Conservation (phyloP, 1,140 invertebrate genomes). For the Camponotus pennsylvanicus region DNA sequence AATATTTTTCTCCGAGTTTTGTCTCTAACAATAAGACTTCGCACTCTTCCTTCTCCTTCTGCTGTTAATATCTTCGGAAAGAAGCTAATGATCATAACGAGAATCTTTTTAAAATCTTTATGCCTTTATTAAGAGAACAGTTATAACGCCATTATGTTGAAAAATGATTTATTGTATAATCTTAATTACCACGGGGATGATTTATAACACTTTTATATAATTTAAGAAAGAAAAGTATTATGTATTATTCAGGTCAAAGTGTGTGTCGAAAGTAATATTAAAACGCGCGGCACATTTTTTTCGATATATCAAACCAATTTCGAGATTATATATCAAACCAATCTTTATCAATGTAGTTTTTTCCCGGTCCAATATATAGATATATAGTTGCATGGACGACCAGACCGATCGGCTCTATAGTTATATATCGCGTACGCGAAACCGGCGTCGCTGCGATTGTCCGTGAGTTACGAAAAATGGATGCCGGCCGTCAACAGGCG, state of each 20-base stretch:
- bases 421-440: too few relatives aligned
- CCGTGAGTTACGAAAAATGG: constrained; percentile 34
- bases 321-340: neutral
- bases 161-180: neutral
- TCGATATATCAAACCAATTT: too few relatives aligned
- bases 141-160: neutral
- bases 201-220: constrained; percentile 7
- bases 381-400: neutral
- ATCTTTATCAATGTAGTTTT: constrained; percentile 9
- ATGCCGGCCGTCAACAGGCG: constrained; percentile 54
- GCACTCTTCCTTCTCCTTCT: neutral
- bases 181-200: neutral
- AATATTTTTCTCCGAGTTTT: neutral
- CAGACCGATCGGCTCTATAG: neutral
- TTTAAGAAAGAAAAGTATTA: neutral
- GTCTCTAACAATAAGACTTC: neutral
- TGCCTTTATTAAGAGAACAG: neutral
- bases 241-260: neutral
- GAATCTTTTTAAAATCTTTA: constrained; percentile 11
- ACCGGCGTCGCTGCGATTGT: constrained; percentile 29
- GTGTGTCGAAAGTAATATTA: neutral
- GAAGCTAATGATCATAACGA: constrained; percentile 3
- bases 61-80: neutral
- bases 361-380: neutral
- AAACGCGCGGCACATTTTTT: neutral